phyloP scores from a whole-genome alignment of 1,140 invertebrate species.

The Sitodiplosis mosellana region DNA sequence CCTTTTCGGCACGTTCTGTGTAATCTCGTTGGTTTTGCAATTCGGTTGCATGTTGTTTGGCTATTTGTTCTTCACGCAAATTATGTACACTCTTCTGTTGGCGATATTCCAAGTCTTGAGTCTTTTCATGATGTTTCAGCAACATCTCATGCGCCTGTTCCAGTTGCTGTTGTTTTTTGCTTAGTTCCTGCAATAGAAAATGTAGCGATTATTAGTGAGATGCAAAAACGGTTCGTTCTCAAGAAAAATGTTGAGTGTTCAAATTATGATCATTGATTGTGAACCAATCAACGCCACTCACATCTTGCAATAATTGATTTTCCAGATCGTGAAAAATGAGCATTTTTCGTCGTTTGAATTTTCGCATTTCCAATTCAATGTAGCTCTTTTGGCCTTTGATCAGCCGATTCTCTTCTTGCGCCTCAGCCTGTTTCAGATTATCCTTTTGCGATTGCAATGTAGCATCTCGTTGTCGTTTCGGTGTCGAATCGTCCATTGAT shows the following conservation, averaged over 20 bases:
- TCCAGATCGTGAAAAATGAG: slow-evolving; percentile 73
- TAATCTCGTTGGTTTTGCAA: slow-evolving; percentile 93
- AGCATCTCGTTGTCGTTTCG: slow-evolving; percentile 80
- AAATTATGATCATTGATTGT: too few species aligned
- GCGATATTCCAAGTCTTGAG: slow-evolving; percentile 85
- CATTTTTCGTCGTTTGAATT: slow-evolving; percentile 81
- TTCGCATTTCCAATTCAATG: slow-evolving; percentile 79
- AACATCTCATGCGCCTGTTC: slow-evolving; percentile 93
- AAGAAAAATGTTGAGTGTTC: too few species aligned
- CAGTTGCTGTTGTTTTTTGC: slow-evolving; percentile 82
- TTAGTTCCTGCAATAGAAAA: slow-evolving; percentile 53
- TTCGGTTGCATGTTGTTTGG: slow-evolving; percentile 87
- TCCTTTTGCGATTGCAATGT: slow-evolving; percentile 83
- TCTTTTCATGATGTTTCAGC: slow-evolving; percentile 87
- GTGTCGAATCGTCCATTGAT: slow-evolving; percentile 75
- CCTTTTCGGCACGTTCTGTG: slow-evolving; percentile 79
- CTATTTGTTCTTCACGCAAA: slow-evolving; percentile 70
- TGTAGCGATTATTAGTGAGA: not conserved
- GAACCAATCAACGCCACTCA: slow-evolving; percentile 21
- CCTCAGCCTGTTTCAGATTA: slow-evolving; percentile 75
- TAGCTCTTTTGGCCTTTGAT: slow-evolving; percentile 77
- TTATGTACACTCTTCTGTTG: slow-evolving; percentile 86
- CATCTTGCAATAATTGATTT: slow-evolving; percentile 78
- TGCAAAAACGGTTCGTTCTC: too few species aligned
- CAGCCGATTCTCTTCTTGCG: slow-evolving; percentile 73